Base-by-base conservation (phyloP, 1,140 invertebrate genomes). In the Octopus sinensis region DNA sequence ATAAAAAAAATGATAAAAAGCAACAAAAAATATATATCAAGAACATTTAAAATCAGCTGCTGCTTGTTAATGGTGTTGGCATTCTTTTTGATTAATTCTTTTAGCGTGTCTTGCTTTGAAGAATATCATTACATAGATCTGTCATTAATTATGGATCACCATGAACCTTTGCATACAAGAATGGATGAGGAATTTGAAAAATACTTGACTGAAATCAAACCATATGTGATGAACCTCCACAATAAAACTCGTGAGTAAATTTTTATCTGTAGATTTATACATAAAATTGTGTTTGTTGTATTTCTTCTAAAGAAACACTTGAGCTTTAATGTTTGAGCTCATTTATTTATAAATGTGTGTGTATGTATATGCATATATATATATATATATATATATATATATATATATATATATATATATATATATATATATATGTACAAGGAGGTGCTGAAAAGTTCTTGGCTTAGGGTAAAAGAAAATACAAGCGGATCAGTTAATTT, bases 151-250 rank as follows among this genome's bases (percentile, higher is more conserved):
- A 77, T 77, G 76, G 76, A 77, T 7, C 6, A 17, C 7, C 30
- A 77, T 51, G 76, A 77, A 52, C 30, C 52, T 13, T 51, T 77
- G 5, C 17, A 52, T 43, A 51, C 17, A 12, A 17, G 76, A 77
- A 51, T 77, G 76, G 76, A 77, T 77, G 76, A 77, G 6, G 76
- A 77, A 7, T 77, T 77, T 77, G 76, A 77, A 5, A 77, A 77
- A 53, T 52, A 52, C 30, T 43, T 77, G 12, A 52, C 6, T 77
- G 76, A 77, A 77, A 77, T 77, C 23, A 77, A 77, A 51, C 76
- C 23, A 7, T 30, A 23, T 51, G 76, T 51, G 7, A n/a, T 77
- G 5, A 51, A 77, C 13, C n/a, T 77, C 23, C 6, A n/a, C 13
- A 51, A 52, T 52, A 77, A 77, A 77, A 9, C 7, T 6, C 4